phyloP scores from a whole-genome alignment of 1,140 invertebrate genomes.

The Rhizoglyphus robini region DNA sequence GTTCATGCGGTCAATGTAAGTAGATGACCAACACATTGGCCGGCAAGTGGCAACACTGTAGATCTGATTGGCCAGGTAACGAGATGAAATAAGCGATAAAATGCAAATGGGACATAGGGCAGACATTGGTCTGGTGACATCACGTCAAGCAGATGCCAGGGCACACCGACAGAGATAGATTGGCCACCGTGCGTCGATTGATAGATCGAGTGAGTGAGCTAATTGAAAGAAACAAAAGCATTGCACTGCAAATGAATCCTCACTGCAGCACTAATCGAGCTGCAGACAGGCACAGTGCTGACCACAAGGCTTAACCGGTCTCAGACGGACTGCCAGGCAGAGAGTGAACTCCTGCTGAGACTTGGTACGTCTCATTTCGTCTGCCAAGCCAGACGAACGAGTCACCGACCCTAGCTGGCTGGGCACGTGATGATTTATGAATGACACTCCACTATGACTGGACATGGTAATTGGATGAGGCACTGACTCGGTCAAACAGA shows the following conservation, averaged over 20 bases:
- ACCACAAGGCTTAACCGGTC: slow-evolving; percentile 5
- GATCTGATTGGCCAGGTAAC: no score
- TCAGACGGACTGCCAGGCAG: background rate
- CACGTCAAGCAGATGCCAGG: no score
- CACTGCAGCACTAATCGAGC: background rate
- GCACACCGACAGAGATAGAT: no score
- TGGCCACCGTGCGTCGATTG: background rate
- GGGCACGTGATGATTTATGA: slow-evolving; percentile 13
- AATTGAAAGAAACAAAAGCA: slow-evolving; percentile 8
- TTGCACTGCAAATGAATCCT: background rate
- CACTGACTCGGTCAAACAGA: no score
- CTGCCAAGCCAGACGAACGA: background rate
- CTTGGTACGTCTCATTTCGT: background rate
- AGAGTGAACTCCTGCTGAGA: background rate
- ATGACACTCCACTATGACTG: background rate
- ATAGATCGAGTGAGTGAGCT: background rate
- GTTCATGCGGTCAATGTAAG: no score
- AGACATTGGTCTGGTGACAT: no score
- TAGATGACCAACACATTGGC: no score
- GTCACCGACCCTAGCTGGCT: slow-evolving; percentile 10
- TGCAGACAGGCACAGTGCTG: background rate
- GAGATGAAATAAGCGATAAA: no score
- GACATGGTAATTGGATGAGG: background rate
- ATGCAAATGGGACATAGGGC: no score
- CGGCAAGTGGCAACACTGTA: no score